Conservation (phyloP, 53 echinoderm and acorn worm genomes). For the Paracentrotus lividus region DNA sequence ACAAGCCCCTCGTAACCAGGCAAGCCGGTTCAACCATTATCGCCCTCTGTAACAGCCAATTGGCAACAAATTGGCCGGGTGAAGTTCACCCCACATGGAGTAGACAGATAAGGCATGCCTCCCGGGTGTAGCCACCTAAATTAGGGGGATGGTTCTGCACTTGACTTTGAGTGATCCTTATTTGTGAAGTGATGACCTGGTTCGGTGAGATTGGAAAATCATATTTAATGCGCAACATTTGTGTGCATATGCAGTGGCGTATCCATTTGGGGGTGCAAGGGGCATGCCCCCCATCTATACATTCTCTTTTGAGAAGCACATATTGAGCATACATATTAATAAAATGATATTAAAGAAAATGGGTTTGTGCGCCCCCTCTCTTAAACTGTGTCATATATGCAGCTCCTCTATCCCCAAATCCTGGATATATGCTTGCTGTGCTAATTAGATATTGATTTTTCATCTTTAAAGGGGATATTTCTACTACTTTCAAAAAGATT, state of each 20-base stretch:
- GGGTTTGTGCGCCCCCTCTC: too few species aligned
- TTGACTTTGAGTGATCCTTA: conserved; percentile 53
- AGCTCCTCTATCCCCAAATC: too few species aligned
- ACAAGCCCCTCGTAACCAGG: not conserved
- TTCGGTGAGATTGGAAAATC: not conserved
- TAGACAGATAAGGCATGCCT: conserved; percentile 39
- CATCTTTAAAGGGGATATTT: too few species aligned
- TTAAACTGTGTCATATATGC: too few species aligned
- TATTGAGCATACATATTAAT: too few species aligned
- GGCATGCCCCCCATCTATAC: too few species aligned
- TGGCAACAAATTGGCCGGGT: conserved; percentile 41
- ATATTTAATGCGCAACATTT: not conserved
- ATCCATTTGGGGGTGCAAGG: not conserved
- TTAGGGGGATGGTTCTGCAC: conserved; percentile 31
- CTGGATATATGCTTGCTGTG: too few species aligned
- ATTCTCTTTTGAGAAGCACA: too few species aligned
- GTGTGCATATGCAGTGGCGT: not conserved
- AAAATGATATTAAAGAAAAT: too few species aligned
- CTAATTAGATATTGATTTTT: too few species aligned
- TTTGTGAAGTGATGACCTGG: conserved; percentile 48
- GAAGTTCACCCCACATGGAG: conserved; percentile 23
- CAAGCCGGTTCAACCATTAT: conserved; percentile 18
- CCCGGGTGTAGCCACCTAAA: conserved; percentile 20
- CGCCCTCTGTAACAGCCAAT: conserved; percentile 55
- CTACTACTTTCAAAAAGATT: too few species aligned